Percentiles rank a stretch among this genome's conserved stretches.
phyloP scores from a whole-genome alignment of 2,113 vertebrate genomes.

The Polyodon spathula region DNA sequence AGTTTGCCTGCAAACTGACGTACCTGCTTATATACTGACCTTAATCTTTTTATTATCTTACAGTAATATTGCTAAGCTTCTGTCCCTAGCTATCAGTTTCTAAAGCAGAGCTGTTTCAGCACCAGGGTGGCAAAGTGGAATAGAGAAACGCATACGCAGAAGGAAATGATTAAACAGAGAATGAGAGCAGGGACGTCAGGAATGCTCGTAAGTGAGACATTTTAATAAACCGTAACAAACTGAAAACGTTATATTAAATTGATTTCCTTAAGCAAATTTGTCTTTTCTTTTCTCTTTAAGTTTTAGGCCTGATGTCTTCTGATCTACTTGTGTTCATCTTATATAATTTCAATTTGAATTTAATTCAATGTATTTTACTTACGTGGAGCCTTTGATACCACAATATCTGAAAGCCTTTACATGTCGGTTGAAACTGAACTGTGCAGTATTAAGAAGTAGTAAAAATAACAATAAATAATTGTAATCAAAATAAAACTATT shows the following conservation, averaged over 20 bases:
- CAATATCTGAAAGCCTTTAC: too few relatives aligned
- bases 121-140: slow-evolving; percentile 3
- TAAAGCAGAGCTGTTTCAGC: slow-evolving; percentile 12
- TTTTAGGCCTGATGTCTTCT: too few relatives aligned
- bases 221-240: not conserved
- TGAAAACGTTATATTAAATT: not conserved
- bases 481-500: too few relatives aligned
- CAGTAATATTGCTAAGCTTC: slow-evolving; percentile 24
- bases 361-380: too few relatives aligned
- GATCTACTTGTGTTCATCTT: too few relatives aligned
- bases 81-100: slow-evolving; percentile 21
- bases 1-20: slow-evolving; percentile 26
- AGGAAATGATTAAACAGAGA: slow-evolving; percentile 24
- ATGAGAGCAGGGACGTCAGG: slow-evolving; percentile 20
- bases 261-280: too few relatives aligned
- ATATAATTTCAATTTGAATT: too few relatives aligned
- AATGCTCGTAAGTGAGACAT: slow-evolving; percentile 40
- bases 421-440: too few relatives aligned
- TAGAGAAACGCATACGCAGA: not conserved
- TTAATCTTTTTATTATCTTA: slow-evolving; percentile 50
- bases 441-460: too few relatives aligned
- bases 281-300: too few relatives aligned
- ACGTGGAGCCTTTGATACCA: too few relatives aligned
- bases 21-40: slow-evolving; percentile 37
- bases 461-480: too few relatives aligned